Conservation (phyloP, 2,797 vertebrate species). For the Galago senegalensis region DNA sequence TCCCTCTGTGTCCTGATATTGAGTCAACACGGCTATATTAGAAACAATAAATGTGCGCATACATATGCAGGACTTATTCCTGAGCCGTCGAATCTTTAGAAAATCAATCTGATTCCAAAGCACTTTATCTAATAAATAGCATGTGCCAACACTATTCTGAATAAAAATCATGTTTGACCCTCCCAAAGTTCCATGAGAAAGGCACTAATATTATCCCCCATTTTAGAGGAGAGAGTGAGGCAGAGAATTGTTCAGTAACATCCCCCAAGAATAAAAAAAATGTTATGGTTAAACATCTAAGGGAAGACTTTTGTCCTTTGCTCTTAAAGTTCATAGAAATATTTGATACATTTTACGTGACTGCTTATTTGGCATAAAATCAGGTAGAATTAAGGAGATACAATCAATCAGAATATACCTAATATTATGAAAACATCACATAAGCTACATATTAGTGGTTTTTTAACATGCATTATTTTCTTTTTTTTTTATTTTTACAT, state of each 20-base stretch:
- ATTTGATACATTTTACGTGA: not conserved
- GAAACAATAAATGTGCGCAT: not conserved
- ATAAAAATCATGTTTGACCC: constrained; percentile 29
- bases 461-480: too few relatives aligned
- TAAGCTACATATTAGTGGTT: not conserved
- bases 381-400: not conserved
- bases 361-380: constrained; percentile 9
- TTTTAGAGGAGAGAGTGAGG: constrained; percentile 28
- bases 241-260: not conserved
- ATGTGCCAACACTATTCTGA: not conserved
- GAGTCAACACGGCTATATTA: not conserved
- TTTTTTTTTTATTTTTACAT: not conserved
- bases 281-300: constrained; percentile 4
- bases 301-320: not conserved
- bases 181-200: not conserved
- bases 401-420: not conserved
- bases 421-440: constrained; percentile 16
- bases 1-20: not conserved
- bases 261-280: not conserved
- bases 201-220: not conserved
- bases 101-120: constrained; percentile 10
- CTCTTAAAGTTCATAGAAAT: not conserved
- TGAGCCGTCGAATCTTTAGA: constrained; percentile 6
- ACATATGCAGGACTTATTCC: not conserved
- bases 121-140: constrained; percentile 22